Conservation (phyloP, 2,888 invertebrate genomes). For the Helicoverpa assulta region DNA sequence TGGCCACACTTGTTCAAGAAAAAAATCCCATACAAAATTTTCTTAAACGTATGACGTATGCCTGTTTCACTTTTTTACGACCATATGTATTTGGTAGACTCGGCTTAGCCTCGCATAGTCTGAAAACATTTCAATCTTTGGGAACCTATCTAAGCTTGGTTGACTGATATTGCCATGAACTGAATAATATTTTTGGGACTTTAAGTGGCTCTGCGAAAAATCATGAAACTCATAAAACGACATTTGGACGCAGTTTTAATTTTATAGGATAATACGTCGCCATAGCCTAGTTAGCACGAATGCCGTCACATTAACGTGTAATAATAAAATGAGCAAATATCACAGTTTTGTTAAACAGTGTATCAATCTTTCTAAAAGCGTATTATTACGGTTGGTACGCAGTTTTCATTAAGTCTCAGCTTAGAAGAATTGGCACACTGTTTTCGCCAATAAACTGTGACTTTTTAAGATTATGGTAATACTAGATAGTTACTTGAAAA, state of each 20-base stretch:
- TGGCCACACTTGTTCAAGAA: no score
- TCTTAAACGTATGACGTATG: no score
- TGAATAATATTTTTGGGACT: background rate
- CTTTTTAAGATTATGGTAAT: background rate
- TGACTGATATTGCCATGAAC: slow-evolving; percentile 2
- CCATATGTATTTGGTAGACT: slow-evolving; percentile 25
- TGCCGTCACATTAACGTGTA: slow-evolving; percentile 13
- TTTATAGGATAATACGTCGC: background rate
- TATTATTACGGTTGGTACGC: background rate
- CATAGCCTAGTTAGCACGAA: background rate
- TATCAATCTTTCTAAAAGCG: slow-evolving; percentile 10
- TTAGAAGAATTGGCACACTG: slow-evolving; percentile 12
- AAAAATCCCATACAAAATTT: no score
- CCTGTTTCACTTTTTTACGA: no score
- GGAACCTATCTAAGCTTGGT: slow-evolving; percentile 17
- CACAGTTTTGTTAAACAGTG: slow-evolving; percentile 4
- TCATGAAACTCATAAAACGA: slow-evolving; percentile 19
- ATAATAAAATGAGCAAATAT: slow-evolving; percentile 4
- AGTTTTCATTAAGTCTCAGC: slow-evolving; percentile 5
- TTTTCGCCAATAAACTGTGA: background rate
- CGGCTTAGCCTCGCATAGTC: slow-evolving; percentile 6
- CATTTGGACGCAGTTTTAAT: slow-evolving; percentile 1
- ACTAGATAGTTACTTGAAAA: background rate
- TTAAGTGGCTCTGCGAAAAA: slow-evolving; percentile 15
- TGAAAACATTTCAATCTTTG: slow-evolving; percentile 11